Conservation (phyloP, 2,113 vertebrate species). For the Lepisosteus oculatus region DNA sequence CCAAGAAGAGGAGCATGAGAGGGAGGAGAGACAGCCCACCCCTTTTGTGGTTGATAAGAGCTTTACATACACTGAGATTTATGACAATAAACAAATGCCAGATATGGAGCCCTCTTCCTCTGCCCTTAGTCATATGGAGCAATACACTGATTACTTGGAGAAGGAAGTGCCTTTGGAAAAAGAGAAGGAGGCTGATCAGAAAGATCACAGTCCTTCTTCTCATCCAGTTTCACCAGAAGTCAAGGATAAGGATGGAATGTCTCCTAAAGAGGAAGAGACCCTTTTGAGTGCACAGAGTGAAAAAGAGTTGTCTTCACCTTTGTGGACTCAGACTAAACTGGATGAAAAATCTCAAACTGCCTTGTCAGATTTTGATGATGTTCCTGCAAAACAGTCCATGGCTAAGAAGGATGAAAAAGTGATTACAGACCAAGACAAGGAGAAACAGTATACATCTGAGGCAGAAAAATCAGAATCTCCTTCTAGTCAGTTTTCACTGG, state of each 20-base stretch:
- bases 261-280: conserved; percentile 68
- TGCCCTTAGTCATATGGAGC: conserved; percentile 45
- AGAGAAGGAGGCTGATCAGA: conserved; percentile 16
- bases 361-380: conserved; percentile 22
- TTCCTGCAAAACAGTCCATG: conserved; percentile 39
- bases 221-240: conserved; percentile 18
- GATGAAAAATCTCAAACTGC: conserved; percentile 29
- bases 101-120: conserved; percentile 52
- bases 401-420: conserved; percentile 36
- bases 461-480: conserved; percentile 46
- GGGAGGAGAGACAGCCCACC: conserved; percentile 86
- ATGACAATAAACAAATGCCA: conserved; percentile 72
- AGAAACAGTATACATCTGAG: conserved; percentile 40
- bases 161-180: conserved; percentile 37
- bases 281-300: conserved; percentile 58
- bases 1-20: conserved; percentile 55
- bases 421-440: conserved; percentile 34
- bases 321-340: conserved; percentile 53
- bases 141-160: conserved; percentile 45
- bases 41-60: conserved; percentile 88
- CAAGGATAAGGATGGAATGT: conserved; percentile 54
- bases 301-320: conserved; percentile 68
- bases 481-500: conserved; percentile 34
- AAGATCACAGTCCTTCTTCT: neutral
- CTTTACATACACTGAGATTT: conserved; percentile 88